These are phyloP conservation scores for Chelmon rostratus DNA, from an alignment of 2,797 vertebrate species.

Conservation along the genomic window DNA sequence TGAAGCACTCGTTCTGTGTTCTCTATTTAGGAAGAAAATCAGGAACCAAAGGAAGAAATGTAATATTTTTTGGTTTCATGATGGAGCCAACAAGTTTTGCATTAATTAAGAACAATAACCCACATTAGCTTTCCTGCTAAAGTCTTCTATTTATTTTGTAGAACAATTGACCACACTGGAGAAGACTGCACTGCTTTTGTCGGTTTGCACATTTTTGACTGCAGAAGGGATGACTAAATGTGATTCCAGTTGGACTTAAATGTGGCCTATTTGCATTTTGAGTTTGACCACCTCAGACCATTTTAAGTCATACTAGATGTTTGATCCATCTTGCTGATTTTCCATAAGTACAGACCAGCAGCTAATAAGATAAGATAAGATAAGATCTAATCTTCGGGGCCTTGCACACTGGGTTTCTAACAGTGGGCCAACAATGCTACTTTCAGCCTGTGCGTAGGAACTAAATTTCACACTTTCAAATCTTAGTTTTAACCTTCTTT, in stretches of 20 bases:
- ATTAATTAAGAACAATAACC: too few species aligned
- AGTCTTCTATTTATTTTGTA: too few species aligned
- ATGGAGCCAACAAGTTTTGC: background rate
- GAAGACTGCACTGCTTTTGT: background rate
- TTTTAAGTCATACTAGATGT: background rate
- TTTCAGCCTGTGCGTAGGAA: conserved; percentile 2
- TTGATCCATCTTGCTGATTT: conserved; percentile 16
- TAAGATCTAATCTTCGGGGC: conserved; percentile 42
- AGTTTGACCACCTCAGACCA: background rate
- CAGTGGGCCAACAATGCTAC: conserved; percentile 4
- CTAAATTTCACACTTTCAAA: background rate
- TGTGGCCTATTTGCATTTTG: background rate
- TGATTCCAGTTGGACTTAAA: background rate
- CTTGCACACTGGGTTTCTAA: conserved; percentile 24
- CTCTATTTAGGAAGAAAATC: background rate
- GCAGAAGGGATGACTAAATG: background rate
- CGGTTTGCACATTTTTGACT: background rate
- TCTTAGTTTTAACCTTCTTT: conserved; percentile 19
- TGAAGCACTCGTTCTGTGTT: background rate
- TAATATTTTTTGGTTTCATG: background rate
- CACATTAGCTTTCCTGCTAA: too few species aligned
- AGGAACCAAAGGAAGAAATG: background rate
- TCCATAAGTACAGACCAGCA: background rate
- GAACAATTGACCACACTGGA: too few species aligned
- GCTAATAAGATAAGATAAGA: too few species aligned